Base-by-base conservation (phyloP, 2,113 vertebrate genomes). In the Oryzias melastigma region DNA sequence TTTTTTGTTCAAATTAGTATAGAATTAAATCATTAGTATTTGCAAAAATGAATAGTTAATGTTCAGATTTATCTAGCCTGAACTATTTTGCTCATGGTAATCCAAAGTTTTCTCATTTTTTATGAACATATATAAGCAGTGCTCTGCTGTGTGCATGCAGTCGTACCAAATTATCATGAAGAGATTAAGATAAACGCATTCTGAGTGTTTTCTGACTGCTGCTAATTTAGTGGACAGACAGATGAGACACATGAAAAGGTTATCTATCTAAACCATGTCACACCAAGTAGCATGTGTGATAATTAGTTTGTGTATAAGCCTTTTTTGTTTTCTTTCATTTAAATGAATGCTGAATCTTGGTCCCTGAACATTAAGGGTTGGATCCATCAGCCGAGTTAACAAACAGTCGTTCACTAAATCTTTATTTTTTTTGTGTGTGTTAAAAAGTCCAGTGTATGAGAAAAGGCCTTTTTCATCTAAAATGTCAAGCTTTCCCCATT, bases 401-500 rank as follows among this genome's bases (percentile, higher is more conserved):
- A 17, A 50, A 27, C 3, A 52, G 35, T 35, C 12, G 35, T 35
- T 35, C 10, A 35, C 35, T 35, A 35, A 35, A 35, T 35, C 29
- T 35, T 35, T 35, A 35, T 35, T n/a, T 29, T 29, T 35, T 35
- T 35, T 27, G 25, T 3, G 29, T 10, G 35, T 35, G 35, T 12
- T 35, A 35, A 65, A 43, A 65, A 68, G 62, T 65, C 14, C 48
- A 24, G 45, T 64, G 55, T 75, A 65, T 42, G 40, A 35, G 47
- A 61, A 52, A 86, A 78, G 83, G 77, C 76, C 78, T 85, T 85
- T 63, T 73, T 48, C 68, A 80, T 75, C 65, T 54, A 43, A 88
- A 88, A 86, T 83, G 82, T 73, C 76, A 76, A 81, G 69, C 70
- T 66, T 77, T 75, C 68, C 63, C 62, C 72, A 86, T 85, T 64